Percentiles rank a stretch among this genome's conserved stretches.
Evolutionary conservation across 2,888 invertebrate genomes (phyloP).

Genomic region (Drosophila engyochracea): DNA sequence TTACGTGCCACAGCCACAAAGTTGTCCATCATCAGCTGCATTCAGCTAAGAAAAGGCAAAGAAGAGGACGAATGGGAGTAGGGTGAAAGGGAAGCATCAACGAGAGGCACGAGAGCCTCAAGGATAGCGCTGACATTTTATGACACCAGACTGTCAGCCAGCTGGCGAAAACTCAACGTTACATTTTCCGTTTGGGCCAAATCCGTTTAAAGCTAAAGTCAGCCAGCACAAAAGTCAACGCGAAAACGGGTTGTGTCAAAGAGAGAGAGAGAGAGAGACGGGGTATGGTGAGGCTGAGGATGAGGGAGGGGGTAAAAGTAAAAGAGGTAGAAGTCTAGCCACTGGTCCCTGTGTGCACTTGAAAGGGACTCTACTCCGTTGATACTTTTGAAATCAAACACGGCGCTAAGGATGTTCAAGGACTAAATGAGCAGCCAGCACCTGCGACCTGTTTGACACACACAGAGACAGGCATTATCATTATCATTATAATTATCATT

Average conservation of each 20-base stretch:
- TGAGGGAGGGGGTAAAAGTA: neutral
- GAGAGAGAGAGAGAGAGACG: neutral
- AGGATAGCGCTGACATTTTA: slow-evolving; percentile 46
- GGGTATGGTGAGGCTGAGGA: neutral
- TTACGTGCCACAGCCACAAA: slow-evolving; percentile 52
- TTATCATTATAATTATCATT: slow-evolving; percentile 25
- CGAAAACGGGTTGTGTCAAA: slow-evolving; percentile 7
- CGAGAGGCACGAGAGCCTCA: slow-evolving; percentile 7
- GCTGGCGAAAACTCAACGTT: slow-evolving; percentile 6
- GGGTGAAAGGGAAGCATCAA: neutral
- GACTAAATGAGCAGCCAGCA: slow-evolving; percentile 52
- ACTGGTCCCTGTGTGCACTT: slow-evolving; percentile 55
- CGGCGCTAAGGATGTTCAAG: slow-evolving; percentile 50
- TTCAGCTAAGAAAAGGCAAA: slow-evolving; percentile 1
- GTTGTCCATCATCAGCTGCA: slow-evolving; percentile 37
- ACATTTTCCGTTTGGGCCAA: slow-evolving; percentile 19
- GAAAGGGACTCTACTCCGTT: slow-evolving; percentile 61
- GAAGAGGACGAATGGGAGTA: neutral
- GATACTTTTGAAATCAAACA: slow-evolving; percentile 83
- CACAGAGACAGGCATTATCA: neutral
- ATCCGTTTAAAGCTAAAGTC: slow-evolving; percentile 56
- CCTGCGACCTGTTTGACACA: slow-evolving; percentile 64
- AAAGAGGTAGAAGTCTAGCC: slow-evolving; percentile 17
- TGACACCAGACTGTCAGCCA: slow-evolving; percentile 39
- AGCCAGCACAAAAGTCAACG: slow-evolving; percentile 39